These are phyloP conservation scores for Chymomyza procnemis DNA, from an alignment of 2,888 invertebrate genomes.

Conservation along the genomic window DNA sequence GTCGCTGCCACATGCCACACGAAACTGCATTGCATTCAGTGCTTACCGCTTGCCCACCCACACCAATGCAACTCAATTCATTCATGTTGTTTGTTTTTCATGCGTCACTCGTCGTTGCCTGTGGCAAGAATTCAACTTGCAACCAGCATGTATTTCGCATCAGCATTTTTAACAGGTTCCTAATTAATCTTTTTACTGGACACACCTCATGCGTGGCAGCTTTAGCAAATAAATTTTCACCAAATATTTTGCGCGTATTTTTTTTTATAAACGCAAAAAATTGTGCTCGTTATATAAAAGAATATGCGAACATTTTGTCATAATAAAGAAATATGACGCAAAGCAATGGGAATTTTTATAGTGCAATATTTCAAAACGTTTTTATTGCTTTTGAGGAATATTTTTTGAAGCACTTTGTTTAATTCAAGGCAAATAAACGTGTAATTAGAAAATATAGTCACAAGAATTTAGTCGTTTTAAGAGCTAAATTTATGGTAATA, in stretches of 20 bases:
- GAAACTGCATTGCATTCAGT: background rate
- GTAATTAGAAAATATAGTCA: too few species aligned
- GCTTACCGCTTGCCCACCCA: background rate
- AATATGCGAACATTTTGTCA: background rate
- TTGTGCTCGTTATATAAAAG: background rate
- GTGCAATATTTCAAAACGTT: background rate
- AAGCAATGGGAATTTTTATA: background rate
- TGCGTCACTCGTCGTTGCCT: background rate
- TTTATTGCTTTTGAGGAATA: too few species aligned
- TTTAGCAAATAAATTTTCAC: background rate
- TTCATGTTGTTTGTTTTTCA: constrained; percentile 1
- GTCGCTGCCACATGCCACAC: constrained; percentile 2
- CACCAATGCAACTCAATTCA: background rate
- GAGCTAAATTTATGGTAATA: too few species aligned
- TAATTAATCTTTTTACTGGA: constrained; percentile 31
- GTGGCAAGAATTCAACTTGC: background rate
- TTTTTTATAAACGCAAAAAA: background rate
- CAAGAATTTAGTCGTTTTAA: too few species aligned
- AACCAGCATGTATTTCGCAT: constrained; percentile 10
- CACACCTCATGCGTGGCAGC: background rate
- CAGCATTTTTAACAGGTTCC: background rate
- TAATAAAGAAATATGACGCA: background rate
- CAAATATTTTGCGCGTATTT: background rate
- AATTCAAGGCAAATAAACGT: too few species aligned
- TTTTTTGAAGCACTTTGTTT: too few species aligned